Evolutionary conservation across 2,113 vertebrate genomes (phyloP).

Genomic region (Dromiciops gliroides): DNA sequence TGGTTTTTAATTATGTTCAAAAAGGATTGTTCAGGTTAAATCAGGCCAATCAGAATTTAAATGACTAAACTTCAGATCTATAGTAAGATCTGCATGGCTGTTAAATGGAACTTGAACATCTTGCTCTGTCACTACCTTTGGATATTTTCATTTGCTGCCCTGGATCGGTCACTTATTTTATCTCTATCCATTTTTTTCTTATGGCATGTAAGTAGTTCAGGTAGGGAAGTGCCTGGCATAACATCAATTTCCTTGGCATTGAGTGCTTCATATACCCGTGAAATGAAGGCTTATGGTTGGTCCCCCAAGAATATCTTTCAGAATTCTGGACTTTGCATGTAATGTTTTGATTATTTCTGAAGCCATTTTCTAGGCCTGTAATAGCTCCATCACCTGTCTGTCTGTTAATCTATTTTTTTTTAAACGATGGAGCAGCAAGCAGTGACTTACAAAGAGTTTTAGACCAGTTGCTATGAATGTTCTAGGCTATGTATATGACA

Average conservation of each 20-base stretch:
- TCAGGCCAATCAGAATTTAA: neutral
- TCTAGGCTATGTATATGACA: neutral
- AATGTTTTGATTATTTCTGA: constrained; percentile 40
- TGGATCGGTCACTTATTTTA: constrained; percentile 23
- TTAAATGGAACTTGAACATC: constrained; percentile 4
- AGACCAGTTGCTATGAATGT: neutral
- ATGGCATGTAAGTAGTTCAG: constrained; percentile 22
- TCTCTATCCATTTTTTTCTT: constrained; percentile 17
- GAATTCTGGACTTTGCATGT: neutral
- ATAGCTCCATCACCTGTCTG: neutral
- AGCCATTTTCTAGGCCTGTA: constrained; percentile 7
- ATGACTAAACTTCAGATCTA: neutral
- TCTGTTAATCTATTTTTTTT: neutral
- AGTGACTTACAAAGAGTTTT: constrained; percentile 13
- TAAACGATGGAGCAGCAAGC: constrained; percentile 7
- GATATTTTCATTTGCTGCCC: neutral
- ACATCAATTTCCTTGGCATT: constrained; percentile 37
- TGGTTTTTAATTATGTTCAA: neutral
- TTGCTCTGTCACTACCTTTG: neutral
- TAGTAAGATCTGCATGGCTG: neutral
- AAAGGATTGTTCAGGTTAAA: neutral
- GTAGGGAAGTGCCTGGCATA: constrained; percentile 19
- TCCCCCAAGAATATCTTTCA: constrained; percentile 36
- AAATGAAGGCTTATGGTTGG: constrained; percentile 39
- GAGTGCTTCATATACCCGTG: constrained; percentile 21